Evolutionary conservation across 2,113 vertebrate genomes (phyloP).

Genomic region (Pheucticus melanocephalus): DNA sequence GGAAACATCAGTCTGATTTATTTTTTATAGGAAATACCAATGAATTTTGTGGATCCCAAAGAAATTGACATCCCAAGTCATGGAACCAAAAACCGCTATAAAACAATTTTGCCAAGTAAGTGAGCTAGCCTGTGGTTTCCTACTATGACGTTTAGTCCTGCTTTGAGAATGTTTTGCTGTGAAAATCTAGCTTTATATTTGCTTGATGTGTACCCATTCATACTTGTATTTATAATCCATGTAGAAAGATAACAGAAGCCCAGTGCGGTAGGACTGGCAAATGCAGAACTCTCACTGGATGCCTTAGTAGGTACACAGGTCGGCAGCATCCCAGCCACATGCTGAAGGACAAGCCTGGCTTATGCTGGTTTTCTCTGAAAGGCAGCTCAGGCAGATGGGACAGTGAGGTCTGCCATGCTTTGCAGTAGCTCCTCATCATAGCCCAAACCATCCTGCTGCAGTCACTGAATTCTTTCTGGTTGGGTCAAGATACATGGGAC

Average conservation of each 20-base stretch:
- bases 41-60: conserved; percentile 98
- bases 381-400: not conserved
- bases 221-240: not conserved
- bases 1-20: conserved; percentile 62
- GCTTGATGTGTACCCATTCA: not conserved
- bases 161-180: not conserved
- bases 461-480: not conserved
- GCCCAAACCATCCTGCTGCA: not conserved
- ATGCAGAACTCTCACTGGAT: not conserved
- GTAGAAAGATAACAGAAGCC: not conserved
- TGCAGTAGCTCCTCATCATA: not conserved
- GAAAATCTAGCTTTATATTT: not conserved
- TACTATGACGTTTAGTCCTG: not conserved
- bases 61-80: conserved; percentile 91
- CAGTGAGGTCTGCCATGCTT: not conserved
- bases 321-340: not conserved
- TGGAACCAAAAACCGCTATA: conserved; percentile 96
- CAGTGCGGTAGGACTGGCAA: not conserved
- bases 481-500: not conserved
- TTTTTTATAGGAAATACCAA: conserved; percentile 92
- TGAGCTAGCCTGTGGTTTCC: conserved; percentile 34
- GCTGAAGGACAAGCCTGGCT: not conserved
- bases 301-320: not conserved
- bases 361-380: not conserved
- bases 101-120: conserved; percentile 98